Evolutionary conservation across 2,888 invertebrate species (phyloP).

Genomic region (Aquatica leii): DNA sequence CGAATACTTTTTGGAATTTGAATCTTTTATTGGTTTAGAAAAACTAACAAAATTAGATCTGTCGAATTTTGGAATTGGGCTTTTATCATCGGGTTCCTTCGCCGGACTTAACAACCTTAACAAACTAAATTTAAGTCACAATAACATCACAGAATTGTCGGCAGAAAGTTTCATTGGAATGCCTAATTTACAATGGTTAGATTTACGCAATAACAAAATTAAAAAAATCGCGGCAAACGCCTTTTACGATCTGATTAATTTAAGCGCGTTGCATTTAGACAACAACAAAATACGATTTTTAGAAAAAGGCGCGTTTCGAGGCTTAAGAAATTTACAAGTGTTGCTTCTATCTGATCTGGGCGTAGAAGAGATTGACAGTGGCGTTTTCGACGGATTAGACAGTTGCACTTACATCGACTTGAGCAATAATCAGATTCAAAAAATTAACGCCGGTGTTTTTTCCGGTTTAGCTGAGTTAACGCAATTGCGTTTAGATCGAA

Average conservation of each 20-base stretch:
- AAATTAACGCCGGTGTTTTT: conserved; percentile 10
- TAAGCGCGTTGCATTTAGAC: conserved; percentile 42
- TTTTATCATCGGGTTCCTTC: conserved; percentile 3
- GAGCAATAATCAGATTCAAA: conserved; percentile 9
- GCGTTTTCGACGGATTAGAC: conserved; percentile 9
- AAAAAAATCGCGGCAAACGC: background rate
- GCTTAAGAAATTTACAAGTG: background rate
- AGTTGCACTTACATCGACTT: conserved; percentile 10
- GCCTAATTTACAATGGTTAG: conserved; percentile 48
- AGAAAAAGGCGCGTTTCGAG: conserved; percentile 2
- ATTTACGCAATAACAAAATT: conserved; percentile 49
- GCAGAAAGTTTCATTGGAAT: conserved; percentile 47
- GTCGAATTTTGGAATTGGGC: conserved; percentile 2
- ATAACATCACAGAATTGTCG: conserved; percentile 16
- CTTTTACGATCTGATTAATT: conserved; percentile 16
- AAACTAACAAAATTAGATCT: conserved; percentile 5
- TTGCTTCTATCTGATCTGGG: conserved; percentile 10
- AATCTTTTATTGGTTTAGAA: conserved; percentile 20
- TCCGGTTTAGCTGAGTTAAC: background rate
- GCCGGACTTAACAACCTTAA: conserved; percentile 12
- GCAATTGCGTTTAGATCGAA: conserved; percentile 1
- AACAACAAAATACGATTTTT: conserved; percentile 12
- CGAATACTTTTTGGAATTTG: conserved; percentile 17
- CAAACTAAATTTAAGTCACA: conserved; percentile 38
- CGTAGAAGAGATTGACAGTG: background rate